Base-by-base conservation (phyloP, 2,888 invertebrate genomes). In the Lasioglossum lativentre region DNA sequence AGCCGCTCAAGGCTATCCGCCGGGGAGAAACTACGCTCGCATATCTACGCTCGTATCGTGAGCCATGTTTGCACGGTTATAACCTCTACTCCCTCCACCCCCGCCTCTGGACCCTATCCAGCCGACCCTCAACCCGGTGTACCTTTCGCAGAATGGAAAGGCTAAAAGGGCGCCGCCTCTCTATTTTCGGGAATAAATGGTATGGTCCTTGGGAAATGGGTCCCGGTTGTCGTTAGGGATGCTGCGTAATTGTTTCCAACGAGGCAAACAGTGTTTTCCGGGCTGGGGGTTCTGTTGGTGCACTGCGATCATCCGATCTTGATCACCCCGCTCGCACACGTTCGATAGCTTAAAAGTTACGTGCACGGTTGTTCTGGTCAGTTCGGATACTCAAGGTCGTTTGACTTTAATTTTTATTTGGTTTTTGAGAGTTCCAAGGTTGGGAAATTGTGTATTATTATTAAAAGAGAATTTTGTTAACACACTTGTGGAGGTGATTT, bases 1-100 rank as follows among this genome's bases (percentile, higher is more conserved):
- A 83, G 63, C 68, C 63, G n/a, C 59, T 75, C 78, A 47, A 79
- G 79, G 76, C 45, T 76, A 63, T 47, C 78, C 68, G 42, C 30
- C 23, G 38, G 19, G 27, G 56, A 66, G 68, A 45, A 77, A 82
- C 72, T 77, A 47, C 56, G 27, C 52, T 73, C 73, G 66, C 82
- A 12, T 74, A 73, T 77, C 63, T 40, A 45, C 30, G 56, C 70
- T 34, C 56, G 30, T 66, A n/a, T 19, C 76, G 38, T 14, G 34
- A 63, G 66, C 68, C 34, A 63, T 71, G 59, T 83, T 84, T 78
- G 73, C 75, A 10, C 47, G 47, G 75, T 42, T 71, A 72, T 47
- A 68, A 71, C 34, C 74, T 2, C 56, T 12, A n/a, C 1, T n/a
- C 10, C 23, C 3, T 8, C 10, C n/a, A 8, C 52, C n/a, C 56